These are phyloP conservation scores for Macrobrachium nipponense DNA, from an alignment of 1,140 invertebrate genomes.

Conservation along the genomic window DNA sequence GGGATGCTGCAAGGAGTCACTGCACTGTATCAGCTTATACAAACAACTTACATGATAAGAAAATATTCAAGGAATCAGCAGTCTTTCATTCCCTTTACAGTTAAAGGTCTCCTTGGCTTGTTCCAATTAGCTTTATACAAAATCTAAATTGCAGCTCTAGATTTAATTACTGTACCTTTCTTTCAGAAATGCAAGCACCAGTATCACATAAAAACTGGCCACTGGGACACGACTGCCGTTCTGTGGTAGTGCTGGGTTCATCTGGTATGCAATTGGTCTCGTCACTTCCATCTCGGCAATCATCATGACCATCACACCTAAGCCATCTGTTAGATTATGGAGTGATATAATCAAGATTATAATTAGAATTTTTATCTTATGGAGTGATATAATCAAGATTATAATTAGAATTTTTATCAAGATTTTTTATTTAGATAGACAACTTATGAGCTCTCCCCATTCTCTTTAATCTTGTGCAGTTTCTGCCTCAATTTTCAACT, in stretches of 20 bases:
- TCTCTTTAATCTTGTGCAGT: not conserved
- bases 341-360: too few relatives aligned
- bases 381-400: too few relatives aligned
- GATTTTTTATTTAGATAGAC: too few relatives aligned
- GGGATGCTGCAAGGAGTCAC: too few relatives aligned
- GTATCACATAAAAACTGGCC: slow-evolving; percentile 52
- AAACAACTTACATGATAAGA: too few relatives aligned
- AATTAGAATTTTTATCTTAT: too few relatives aligned
- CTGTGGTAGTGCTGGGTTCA: not conserved
- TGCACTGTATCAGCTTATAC: too few relatives aligned
- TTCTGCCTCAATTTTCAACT: too few relatives aligned
- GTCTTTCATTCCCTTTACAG: too few relatives aligned
- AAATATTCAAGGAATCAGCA: too few relatives aligned
- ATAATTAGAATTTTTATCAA: too few relatives aligned
- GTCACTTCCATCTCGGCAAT: slow-evolving; percentile 61
- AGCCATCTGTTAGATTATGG: slow-evolving; percentile 43
- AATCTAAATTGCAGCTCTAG: not conserved
- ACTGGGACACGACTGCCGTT: slow-evolving; percentile 13
- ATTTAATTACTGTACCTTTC: slow-evolving; percentile 23
- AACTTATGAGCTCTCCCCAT: not conserved
- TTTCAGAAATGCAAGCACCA: slow-evolving; percentile 48
- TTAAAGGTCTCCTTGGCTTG: too few relatives aligned
- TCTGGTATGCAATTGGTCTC: slow-evolving; percentile 38
- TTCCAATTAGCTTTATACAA: not conserved
- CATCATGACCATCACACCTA: slow-evolving; percentile 46